A percentile compares a stretch with the other conserved stretches of the same genome.
phyloP scores from a whole-genome alignment of 2,113 vertebrate species.

The Platichthys flesus region DNA sequence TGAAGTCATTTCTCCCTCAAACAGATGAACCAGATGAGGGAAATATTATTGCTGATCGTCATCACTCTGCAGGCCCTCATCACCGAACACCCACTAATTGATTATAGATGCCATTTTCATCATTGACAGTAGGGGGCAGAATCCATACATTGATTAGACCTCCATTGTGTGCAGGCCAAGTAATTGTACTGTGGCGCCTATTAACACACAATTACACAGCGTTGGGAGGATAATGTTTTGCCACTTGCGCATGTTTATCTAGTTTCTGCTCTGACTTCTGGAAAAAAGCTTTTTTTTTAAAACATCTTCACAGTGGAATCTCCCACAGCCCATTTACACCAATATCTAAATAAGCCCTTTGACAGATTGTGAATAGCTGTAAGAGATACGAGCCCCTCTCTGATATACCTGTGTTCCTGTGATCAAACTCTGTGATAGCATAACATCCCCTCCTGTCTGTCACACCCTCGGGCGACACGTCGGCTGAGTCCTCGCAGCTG shows the following conservation, averaged over 20 bases:
- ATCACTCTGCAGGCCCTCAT: constrained; percentile 20
- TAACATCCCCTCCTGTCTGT: constrained; percentile 72
- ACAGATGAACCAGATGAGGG: constrained; percentile 8
- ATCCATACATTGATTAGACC: constrained; percentile 78
- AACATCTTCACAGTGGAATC: constrained; percentile 48
- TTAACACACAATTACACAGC: constrained; percentile 56
- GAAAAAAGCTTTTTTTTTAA: constrained; percentile 19
- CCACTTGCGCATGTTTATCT: constrained; percentile 24
- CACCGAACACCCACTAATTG: constrained; percentile 65
- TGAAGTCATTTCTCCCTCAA: not conserved
- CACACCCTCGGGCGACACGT: constrained; percentile 75
- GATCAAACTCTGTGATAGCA: constrained; percentile 75
- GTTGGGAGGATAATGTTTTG: constrained; percentile 11
- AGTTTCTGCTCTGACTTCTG: constrained; percentile 10
- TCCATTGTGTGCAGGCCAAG: constrained; percentile 48
- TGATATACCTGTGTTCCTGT: constrained; percentile 70
- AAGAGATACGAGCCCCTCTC: constrained; percentile 48
- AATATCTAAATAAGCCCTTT: constrained; percentile 59
- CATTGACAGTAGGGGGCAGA: constrained; percentile 78
- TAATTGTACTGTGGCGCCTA: constrained; percentile 60
- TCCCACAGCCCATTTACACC: constrained; percentile 53
- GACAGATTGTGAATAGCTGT: constrained; percentile 60
- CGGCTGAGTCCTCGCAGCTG: constrained; percentile 61
- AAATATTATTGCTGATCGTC: constrained; percentile 22
- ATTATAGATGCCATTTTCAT: constrained; percentile 78